Evolutionary conservation across 2,797 vertebrate species (phyloP).

Genomic region (Enteromius afrohamiltoni): DNA sequence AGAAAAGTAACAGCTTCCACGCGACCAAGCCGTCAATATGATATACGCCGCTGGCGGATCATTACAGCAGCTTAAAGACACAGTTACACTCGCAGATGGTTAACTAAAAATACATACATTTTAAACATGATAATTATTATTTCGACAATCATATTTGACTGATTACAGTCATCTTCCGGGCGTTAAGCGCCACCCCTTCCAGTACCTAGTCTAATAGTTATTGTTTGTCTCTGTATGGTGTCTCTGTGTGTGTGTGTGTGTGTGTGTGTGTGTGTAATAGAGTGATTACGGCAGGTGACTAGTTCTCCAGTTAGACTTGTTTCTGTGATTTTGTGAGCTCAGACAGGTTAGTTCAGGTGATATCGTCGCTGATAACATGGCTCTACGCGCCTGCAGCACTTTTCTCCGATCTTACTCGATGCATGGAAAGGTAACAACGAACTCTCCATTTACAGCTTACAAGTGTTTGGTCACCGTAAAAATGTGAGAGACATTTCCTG

Average conservation of each 20-base stretch:
- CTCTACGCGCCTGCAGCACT: conserved; percentile 12
- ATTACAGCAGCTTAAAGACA: neutral
- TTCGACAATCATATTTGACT: neutral
- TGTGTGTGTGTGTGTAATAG: neutral
- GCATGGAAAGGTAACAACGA: neutral
- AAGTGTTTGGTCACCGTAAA: neutral
- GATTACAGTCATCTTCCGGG: neutral
- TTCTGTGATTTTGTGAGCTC: neutral
- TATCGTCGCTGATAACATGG: neutral
- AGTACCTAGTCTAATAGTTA: neutral
- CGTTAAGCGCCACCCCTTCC: neutral
- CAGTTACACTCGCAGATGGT: no score
- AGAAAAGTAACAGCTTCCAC: neutral
- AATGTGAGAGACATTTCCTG: neutral
- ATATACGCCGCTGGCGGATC: no score
- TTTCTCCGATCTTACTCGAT: neutral
- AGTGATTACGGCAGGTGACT: neutral
- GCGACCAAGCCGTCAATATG: neutral
- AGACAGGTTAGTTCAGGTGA: conserved; percentile 8
- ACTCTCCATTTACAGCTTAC: no score
- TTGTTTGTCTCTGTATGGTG: neutral
- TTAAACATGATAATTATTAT: neutral
- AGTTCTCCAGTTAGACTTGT: neutral
- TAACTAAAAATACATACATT: neutral
- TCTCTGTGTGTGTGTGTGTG: no score